Evolutionary conservation across 1,140 invertebrate species (phyloP), one percentile per base, ranked within the genome.

Genomic region (Panulirus ornatus): DNA sequence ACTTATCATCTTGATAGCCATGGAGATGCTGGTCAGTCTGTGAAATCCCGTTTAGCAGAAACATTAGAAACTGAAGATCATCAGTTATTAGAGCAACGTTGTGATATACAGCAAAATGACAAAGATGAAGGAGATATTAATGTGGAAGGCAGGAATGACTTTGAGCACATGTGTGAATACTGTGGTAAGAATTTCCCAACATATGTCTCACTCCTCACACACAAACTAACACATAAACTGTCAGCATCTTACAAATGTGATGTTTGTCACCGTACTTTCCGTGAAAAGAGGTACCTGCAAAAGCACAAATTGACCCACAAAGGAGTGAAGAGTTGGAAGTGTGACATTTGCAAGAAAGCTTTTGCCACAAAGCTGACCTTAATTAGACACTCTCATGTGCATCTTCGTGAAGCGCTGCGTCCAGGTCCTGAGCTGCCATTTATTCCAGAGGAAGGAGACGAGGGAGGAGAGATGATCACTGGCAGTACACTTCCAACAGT

Each of bases 221-320:
- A 94, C 84, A 92, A 94, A 11, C 71, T 94, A 44, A 94, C 93
- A 14, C 94, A 94, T 88, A 94, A 94, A 44, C 94, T 94, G 30
- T 94, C 94, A 75, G 92, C 93, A 40, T 94, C 94, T 0, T 94
- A 93, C 87, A 88, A 91, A 47, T 94, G 94, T 91, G 92, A 93
- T 40, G 75, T 91, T 47, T 92, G 91, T 42, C 91, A 92, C 81
- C 71, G 91, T 30, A 92, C 91, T 14, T 92, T 92, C 36, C 84
- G 91, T 36, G 91, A 92, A 38, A 92, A 92, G 47, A 78, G 91
- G 34, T 92, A 92, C 44, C 54, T 92, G 66, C 88, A 92, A 71
- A 92, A 92, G 63, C 91, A 92, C 58, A 92, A 92, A 66, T 79
- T 92, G 2, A 92, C 91, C 2, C 91, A 92, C 40, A 90, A 91